phyloP scores from a whole-genome alignment of 2,888 invertebrate genomes.

The Embidobia sp. region DNA sequence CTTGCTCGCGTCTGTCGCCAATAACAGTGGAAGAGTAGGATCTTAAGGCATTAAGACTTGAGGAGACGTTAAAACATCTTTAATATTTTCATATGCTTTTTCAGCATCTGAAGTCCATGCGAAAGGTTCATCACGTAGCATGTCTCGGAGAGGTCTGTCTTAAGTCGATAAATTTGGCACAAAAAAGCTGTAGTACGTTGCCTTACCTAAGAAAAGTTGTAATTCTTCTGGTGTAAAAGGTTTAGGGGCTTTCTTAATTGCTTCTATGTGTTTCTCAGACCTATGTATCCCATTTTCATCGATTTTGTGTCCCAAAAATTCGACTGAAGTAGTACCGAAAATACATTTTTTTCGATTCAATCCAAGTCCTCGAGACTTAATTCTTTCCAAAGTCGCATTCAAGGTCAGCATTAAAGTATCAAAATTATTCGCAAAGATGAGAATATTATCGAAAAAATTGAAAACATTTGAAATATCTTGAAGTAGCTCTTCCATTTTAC shows the following conservation, averaged over 20 bases:
- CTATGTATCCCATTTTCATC: conserved; percentile 1
- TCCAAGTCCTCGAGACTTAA: background rate
- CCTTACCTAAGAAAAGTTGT: conserved; percentile 3
- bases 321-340: background rate
- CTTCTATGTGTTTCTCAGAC: background rate
- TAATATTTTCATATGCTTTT: conserved; percentile 10
- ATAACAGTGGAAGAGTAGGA: background rate
- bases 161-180: conserved; percentile 18
- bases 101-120: conserved; percentile 8
- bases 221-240: background rate
- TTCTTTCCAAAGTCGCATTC: background rate
- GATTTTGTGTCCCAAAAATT: conserved; percentile 18
- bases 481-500: conserved; percentile 19
- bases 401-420: background rate
- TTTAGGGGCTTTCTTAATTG: background rate
- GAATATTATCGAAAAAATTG: conserved; percentile 34
- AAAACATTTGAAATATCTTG: conserved; percentile 10
- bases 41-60: conserved; percentile 30
- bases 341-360: conserved; percentile 10
- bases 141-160: conserved; percentile 19
- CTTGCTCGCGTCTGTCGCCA: conserved; percentile 1
- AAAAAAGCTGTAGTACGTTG: conserved; percentile 29
- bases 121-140: background rate
- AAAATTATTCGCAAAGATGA: conserved; percentile 9
- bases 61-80: conserved; percentile 5